Percentiles rank a stretch among this genome's conserved stretches.
phyloP scores from a whole-genome alignment of 1,140 invertebrate species.

The Anoplolepis gracilipes region DNA sequence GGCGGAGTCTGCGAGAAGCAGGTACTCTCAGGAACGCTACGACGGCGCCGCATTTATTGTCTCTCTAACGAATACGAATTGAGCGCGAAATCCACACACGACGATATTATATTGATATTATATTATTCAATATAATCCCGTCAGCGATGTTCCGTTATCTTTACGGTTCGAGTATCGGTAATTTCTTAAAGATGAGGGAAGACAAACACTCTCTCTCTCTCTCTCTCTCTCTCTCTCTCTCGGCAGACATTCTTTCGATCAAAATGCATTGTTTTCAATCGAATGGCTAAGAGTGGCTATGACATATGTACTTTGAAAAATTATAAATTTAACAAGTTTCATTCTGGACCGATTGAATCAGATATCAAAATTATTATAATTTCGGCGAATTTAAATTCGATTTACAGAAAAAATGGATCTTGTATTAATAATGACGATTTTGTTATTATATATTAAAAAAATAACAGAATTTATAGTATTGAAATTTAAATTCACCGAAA shows the following conservation, averaged over 20 bases:
- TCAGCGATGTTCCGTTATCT: neutral
- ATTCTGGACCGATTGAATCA: neutral
- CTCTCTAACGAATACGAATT: slow-evolving; percentile 24
- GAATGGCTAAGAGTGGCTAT: slow-evolving; percentile 5
- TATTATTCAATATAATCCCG: neutral
- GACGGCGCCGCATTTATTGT: slow-evolving; percentile 9
- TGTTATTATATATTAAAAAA: too few species aligned
- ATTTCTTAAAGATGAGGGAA: slow-evolving; percentile 4
- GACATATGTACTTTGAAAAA: neutral
- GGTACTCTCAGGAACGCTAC: slow-evolving; percentile 52
- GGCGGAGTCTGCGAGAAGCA: slow-evolving; percentile 48
- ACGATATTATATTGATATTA: slow-evolving; percentile 26
- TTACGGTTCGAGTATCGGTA: neutral
- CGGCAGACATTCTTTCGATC: neutral
- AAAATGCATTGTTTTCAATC: slow-evolving; percentile 9
- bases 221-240: neutral
- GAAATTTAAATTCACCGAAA: slow-evolving; percentile 4
- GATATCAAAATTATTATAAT: neutral
- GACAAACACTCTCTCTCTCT: slow-evolving; percentile 1
- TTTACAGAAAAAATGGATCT: neutral
- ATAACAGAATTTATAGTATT: neutral
- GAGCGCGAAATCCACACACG: slow-evolving; percentile 33
- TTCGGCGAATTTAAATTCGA: neutral
- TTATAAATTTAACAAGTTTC: neutral
- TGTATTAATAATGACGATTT: neutral